Evolutionary conservation across 1,140 invertebrate genomes (phyloP), one percentile per base, ranked within the genome.

Genomic region (Lucilia cuprina): DNA sequence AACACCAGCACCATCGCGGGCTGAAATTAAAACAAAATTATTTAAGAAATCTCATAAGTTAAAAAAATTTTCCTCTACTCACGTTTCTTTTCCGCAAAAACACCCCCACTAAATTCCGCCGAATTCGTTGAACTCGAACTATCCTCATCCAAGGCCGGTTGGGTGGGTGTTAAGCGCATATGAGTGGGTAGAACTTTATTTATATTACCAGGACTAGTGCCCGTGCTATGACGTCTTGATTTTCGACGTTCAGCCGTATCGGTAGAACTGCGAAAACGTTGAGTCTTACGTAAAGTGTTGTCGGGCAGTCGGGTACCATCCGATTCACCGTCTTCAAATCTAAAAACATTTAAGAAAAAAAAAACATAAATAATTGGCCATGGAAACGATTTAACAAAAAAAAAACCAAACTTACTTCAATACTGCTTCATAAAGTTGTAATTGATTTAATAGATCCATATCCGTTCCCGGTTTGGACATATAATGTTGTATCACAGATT

Each of bases 361-460:
- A 70, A 82, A 74, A 19, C 1, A 12, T 34, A 65, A 41, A 75
- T 74, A 84, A 19, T n/a, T n/a, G n/a, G n/a, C n/a, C n/a, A n/a
- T n/a, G n/a, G n/a, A n/a, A n/a, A n/a, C n/a, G n/a, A n/a, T n/a
- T n/a, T n/a, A n/a, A n/a, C n/a, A n/a, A 34, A 55, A 75, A 41
- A 77, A 83, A 49, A 4, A 60, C 19, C 7, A 82, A 21, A 88
- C 97, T 90, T 96, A 96, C 88, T 96, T 95, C 25, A 99, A 91
- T 47, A 98, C 97, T 83, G 97, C 96, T 93, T 99, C 98, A 91
- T 99, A 99, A 83, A 98, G 96, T 89, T 98, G 97, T 91, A 99
- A 95, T 92, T 99, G 98, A 87, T 97, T 94, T 65, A 98, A 92
- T 8, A 99, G 93, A 92, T 99, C 98, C 82, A 98, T 93, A 92